A percentile compares a stretch with the other conserved stretches of the same genome.
Conservation (phyloP, 2,888 invertebrate genomes). For the Yponomeuta evonymella region DNA sequence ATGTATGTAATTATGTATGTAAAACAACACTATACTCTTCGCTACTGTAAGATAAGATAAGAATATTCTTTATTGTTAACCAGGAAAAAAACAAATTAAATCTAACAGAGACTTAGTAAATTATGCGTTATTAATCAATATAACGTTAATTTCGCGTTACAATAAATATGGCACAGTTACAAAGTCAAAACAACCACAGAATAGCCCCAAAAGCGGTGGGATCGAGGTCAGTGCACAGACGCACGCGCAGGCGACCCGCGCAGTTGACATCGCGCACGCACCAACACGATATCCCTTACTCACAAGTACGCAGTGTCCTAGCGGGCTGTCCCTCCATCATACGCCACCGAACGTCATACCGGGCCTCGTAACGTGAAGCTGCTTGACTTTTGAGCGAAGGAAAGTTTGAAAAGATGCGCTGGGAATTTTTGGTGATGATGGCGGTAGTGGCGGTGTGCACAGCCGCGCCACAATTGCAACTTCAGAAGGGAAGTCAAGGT, state of each 20-base stretch:
- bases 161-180: not conserved
- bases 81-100: no score
- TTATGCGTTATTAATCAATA: not conserved
- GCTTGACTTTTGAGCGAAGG: not conserved
- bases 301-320: not conserved
- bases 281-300: not conserved
- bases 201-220: not conserved
- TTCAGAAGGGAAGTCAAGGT: constrained; percentile 11
- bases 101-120: no score
- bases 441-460: constrained; percentile 13
- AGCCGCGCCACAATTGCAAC: constrained; percentile 19
- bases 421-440: constrained; percentile 15
- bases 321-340: not conserved
- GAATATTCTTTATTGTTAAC: no score
- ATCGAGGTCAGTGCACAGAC: constrained; percentile 12
- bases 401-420: constrained; percentile 2
- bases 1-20: no score
- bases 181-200: not conserved
- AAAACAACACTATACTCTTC: no score
- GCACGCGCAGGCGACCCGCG: not conserved
- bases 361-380: not conserved
- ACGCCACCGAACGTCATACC: no score
- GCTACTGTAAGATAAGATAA: no score
- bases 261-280: constrained; percentile 6
- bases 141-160: not conserved